Evolutionary conservation across 2,113 vertebrate genomes (phyloP).

Genomic region (Chaenocephalus aceratus): DNA sequence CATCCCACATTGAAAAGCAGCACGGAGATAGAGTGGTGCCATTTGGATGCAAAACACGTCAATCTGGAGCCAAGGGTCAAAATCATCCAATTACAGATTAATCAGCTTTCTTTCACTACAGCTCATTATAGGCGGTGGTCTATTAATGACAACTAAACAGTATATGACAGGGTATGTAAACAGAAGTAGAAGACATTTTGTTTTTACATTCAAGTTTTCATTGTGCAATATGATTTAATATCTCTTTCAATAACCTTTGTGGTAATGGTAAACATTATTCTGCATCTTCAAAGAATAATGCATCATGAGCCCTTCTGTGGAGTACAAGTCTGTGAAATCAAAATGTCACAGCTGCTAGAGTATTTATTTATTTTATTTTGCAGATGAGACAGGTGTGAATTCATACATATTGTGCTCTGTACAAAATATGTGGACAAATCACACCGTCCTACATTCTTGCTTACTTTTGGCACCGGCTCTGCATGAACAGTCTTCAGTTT

Average conservation of each 20-base stretch:
- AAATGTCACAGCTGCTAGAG: neutral
- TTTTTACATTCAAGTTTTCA: neutral
- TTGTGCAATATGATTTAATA: neutral
- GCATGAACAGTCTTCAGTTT: neutral
- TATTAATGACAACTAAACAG: neutral
- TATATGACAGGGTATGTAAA: neutral
- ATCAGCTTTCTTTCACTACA: neutral
- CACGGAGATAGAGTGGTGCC: neutral
- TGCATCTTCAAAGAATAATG: neutral
- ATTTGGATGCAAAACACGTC: neutral
- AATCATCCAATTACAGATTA: neutral
- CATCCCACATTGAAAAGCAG: neutral
- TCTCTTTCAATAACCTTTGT: neutral
- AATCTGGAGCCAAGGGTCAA: neutral
- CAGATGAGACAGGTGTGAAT: constrained; percentile 10
- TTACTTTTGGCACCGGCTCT: constrained; percentile 5
- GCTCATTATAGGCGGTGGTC: neutral
- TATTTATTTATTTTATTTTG: constrained; percentile 1
- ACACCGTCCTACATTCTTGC: constrained; percentile 3
- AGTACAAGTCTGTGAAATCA: neutral
- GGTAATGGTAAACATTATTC: neutral
- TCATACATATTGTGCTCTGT: neutral
- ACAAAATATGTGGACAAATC: constrained; percentile 17
- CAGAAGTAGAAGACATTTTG: too few species aligned
- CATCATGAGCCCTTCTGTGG: neutral